Percentiles rank a stretch among this genome's conserved stretches.
Evolutionary conservation across 1,140 invertebrate genomes (phyloP).

Genomic region (Melipona quadrifasciata): DNA sequence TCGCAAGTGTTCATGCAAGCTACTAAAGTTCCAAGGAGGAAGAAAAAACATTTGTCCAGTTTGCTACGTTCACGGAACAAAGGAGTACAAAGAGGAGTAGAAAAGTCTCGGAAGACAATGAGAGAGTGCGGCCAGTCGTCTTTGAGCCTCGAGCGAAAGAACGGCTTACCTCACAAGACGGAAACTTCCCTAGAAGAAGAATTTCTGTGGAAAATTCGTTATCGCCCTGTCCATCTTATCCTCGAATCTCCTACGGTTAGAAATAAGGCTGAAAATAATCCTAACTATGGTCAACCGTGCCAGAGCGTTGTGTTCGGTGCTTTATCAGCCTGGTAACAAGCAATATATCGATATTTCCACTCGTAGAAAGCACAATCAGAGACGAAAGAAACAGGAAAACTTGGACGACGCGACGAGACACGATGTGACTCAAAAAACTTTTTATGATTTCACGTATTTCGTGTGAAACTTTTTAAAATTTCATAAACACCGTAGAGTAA

Average conservation of each 20-base stretch:
- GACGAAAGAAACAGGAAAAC: too few relatives aligned
- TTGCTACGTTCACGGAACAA: neutral
- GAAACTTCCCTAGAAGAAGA: neutral
- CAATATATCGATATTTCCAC: neutral
- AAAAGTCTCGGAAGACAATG: constrained; percentile 15
- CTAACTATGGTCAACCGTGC: neutral
- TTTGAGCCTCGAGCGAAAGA: neutral
- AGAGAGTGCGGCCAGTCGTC: neutral
- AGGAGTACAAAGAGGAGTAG: neutral
- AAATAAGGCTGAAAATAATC: neutral
- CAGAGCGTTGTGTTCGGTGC: too few relatives aligned
- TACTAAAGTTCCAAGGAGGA: neutral
- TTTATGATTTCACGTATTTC: too few relatives aligned
- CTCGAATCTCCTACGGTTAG: too few relatives aligned
- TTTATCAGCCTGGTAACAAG: constrained; percentile 2
- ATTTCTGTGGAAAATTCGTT: constrained; percentile 4
- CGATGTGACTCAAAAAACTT: too few relatives aligned
- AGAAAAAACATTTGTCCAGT: neutral
- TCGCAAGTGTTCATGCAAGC: neutral
- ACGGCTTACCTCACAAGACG: neutral
- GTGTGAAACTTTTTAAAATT: too few relatives aligned
- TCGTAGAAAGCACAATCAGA: neutral
- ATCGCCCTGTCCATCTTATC: neutral
- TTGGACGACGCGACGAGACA: too few relatives aligned
- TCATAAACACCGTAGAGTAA: too few relatives aligned